Conservation (phyloP, 2,797 vertebrate species). For the Microctenopoma stevenorrisi region DNA sequence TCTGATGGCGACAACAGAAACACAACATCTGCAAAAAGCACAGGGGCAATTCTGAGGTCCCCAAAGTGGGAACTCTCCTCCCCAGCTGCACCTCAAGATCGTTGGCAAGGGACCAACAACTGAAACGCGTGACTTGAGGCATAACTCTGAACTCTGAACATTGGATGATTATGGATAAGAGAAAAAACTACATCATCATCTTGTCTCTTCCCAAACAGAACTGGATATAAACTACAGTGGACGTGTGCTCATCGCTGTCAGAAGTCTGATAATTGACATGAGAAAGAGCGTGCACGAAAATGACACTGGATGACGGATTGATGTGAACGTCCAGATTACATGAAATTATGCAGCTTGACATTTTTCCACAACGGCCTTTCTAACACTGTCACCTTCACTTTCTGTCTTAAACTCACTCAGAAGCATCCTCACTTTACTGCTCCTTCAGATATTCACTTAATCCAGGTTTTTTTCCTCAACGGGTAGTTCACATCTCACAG, state of each 20-base stretch:
- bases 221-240: conserved; percentile 38
- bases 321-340: conserved; percentile 38
- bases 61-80: not conserved
- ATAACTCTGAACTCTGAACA: too few species aligned
- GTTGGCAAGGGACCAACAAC: not conserved
- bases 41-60: not conserved
- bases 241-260: conserved; percentile 29
- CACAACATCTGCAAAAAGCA: not conserved
- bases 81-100: not conserved
- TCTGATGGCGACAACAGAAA: not conserved
- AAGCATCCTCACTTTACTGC: conserved; percentile 16
- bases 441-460: conserved; percentile 11
- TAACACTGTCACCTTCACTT: conserved; percentile 48
- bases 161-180: not conserved
- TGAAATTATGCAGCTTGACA: conserved; percentile 16
- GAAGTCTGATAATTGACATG: conserved; percentile 45
- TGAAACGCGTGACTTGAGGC: not conserved
- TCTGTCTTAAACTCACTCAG: not conserved
- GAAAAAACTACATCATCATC: not conserved
- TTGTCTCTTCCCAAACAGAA: not conserved
- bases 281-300: conserved; percentile 48
- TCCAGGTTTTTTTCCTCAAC: not conserved
- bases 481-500: not conserved
- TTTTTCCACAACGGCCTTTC: conserved; percentile 14
- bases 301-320: conserved; percentile 31